These are phyloP conservation scores for Zaprionus ghesquierei DNA, from an alignment of 1,140 invertebrate species.

Conservation along the genomic window DNA sequence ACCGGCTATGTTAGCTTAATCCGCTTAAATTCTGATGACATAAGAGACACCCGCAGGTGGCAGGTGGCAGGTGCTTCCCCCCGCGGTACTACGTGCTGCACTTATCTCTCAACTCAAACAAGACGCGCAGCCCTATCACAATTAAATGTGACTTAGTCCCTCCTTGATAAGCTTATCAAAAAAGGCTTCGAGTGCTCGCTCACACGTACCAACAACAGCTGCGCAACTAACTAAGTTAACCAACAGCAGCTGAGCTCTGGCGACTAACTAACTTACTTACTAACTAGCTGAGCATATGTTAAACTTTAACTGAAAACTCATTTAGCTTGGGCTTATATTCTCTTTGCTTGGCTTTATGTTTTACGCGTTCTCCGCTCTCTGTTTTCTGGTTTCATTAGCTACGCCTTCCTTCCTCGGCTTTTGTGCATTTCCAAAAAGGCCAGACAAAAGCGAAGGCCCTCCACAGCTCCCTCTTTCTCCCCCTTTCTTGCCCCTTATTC, in stretches of 20 bases:
- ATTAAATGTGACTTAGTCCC: constrained; percentile 2
- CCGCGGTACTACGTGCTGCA: no score
- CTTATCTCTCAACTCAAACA: constrained; percentile 1
- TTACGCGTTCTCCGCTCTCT: not conserved
- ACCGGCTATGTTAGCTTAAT: not conserved
- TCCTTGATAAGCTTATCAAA: constrained; percentile 8
- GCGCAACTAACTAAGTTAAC: not conserved
- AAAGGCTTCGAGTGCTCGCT: not conserved
- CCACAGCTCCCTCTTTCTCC: not conserved
- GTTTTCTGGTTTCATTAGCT: not conserved
- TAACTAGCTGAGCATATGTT: not conserved
- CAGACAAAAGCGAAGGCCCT: not conserved
- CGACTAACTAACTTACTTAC: not conserved
- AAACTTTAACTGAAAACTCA: not conserved
- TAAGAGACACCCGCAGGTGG: not conserved
- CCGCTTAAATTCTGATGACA: not conserved
- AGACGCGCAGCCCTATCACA: not conserved
- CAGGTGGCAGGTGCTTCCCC: constrained; percentile 3
- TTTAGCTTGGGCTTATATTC: not conserved
- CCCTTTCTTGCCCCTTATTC: no score
- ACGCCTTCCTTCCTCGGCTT: not conserved
- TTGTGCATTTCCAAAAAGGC: constrained; percentile 33
- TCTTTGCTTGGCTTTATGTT: not conserved
- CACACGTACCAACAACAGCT: not conserved
- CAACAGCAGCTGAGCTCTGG: not conserved